These are phyloP conservation scores for Rhinichthys osculus DNA, from an alignment of 2,797 vertebrate species.

Conservation along the genomic window DNA sequence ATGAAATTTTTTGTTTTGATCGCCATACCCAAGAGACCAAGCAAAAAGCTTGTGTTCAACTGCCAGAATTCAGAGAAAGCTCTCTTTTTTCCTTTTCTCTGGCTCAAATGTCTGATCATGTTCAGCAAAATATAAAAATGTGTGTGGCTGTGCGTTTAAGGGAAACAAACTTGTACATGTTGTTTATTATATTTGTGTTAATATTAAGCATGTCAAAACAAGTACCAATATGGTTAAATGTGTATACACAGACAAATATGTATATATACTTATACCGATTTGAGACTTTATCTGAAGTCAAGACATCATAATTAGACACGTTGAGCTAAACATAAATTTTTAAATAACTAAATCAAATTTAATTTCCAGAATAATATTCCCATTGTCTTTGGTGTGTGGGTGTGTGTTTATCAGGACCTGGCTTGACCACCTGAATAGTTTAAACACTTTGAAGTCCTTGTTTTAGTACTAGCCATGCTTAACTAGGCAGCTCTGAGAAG, in stretches of 20 bases:
- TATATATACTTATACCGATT: background rate
- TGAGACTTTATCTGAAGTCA: background rate
- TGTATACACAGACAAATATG: background rate
- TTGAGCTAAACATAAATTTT: background rate
- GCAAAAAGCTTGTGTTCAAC: slow-evolving; percentile 31
- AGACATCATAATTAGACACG: background rate
- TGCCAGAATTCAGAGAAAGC: slow-evolving; percentile 46
- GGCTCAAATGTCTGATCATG: slow-evolving; percentile 32
- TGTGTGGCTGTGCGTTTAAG: slow-evolving; percentile 18
- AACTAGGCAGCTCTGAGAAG: slow-evolving; percentile 55
- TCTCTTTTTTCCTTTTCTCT: slow-evolving; percentile 19
- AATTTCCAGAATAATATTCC: background rate
- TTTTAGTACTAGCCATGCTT: slow-evolving; percentile 40
- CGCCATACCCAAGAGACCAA: slow-evolving; percentile 42
- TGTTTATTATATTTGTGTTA: background rate
- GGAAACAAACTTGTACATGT: background rate
- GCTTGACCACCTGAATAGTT: slow-evolving; percentile 23
- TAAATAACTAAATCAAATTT: background rate
- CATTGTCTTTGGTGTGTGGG: background rate
- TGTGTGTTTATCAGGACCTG: background rate
- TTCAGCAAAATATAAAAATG: slow-evolving; percentile 27
- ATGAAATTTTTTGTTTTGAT: slow-evolving; percentile 42
- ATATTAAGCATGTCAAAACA: background rate
- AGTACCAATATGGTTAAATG: background rate
- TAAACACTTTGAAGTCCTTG: slow-evolving; percentile 58